phyloP scores from a whole-genome alignment of 2,888 invertebrate species.

The Slavum lentiscoides region DNA sequence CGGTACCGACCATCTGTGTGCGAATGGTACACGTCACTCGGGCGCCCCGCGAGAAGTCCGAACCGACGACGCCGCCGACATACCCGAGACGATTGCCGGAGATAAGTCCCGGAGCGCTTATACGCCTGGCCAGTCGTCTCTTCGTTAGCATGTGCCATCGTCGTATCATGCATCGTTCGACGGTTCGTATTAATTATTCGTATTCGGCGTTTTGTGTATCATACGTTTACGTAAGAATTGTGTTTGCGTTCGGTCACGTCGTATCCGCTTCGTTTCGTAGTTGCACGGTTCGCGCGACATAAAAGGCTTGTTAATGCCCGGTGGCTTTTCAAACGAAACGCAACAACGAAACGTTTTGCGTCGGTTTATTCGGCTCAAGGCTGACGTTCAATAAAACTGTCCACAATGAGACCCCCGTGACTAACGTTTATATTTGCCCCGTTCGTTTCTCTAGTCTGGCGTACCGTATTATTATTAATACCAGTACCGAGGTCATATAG shows the following conservation, averaged over 20 bases:
- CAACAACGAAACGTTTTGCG: not conserved
- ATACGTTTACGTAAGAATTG: not conserved
- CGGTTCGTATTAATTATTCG: conserved; percentile 20
- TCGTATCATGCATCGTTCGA: not conserved
- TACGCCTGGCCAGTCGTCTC: conserved; percentile 2
- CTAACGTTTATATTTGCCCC: conserved; percentile 24
- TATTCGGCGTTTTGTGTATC: not conserved
- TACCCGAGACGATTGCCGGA: not conserved
- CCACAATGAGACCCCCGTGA: conserved; percentile 21
- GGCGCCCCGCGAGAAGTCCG: not conserved
- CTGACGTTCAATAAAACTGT: conserved; percentile 20
- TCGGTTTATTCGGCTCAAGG: conserved; percentile 35
- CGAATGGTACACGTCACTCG: conserved; percentile 8
- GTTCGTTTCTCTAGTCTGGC: conserved; percentile 19
- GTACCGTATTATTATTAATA: not conserved
- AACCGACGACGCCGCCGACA: not conserved
- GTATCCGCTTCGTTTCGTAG: not conserved
- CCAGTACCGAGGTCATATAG: conserved; percentile 30
- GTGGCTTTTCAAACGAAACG: not conserved
- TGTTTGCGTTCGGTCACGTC: not conserved
- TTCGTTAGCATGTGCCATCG: not conserved
- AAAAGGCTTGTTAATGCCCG: not conserved
- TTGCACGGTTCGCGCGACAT: not conserved
- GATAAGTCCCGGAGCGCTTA: conserved; percentile 24
- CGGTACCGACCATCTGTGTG: too few species aligned